Evolutionary conservation across 2,888 invertebrate species (phyloP), one percentile per base, ranked within the genome.

Genomic region (Erpobdella octoculata): DNA sequence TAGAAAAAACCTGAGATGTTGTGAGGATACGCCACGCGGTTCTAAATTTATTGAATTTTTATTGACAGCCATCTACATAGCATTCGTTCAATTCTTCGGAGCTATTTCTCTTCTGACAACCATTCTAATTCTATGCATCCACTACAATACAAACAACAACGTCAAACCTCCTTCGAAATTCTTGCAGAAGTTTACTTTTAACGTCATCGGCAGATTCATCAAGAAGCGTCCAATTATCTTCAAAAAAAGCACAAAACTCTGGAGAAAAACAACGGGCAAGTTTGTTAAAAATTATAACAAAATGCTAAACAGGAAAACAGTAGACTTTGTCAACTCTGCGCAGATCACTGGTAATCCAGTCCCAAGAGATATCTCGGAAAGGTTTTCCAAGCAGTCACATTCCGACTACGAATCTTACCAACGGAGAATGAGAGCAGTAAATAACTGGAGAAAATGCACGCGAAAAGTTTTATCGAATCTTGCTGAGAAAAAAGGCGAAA

Each of bases 81-180:
- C 53, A 9, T 69, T 69, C 33, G 69, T 69, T 18, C 35, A 46
- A 33, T 48, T 69, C 36, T 69, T 69, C 36, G 69, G 58, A 4
- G 46, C 58, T 48, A 21, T 69, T 6, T 69, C 69, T 9, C 69
- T 69, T 21, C n/a, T 69, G 1, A 46, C 69, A 4, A 69, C 53
- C 33, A 53, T 69, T 28, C 58, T 58, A 35, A 35, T 69, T n/a
- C 58, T 69, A n/a, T 18, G 35, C 12, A 35, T 69, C 31, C 65
- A 65, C 65, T 35, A 37, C 37, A 53, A 53, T 9, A 35, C 48
- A 31, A 36, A 33, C 58, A 48, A 58, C 69, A 33, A 48, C 69
- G 58, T n/a, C 28, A 31, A 36, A 33, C 58, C 69, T 2, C 69
- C 69, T 1, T 53, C 53, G 18, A 31, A 48, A 28, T 36, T 38